These are phyloP conservation scores for Diachasma alloeum DNA, from an alignment of 1,140 invertebrate species.

Conservation along the genomic window DNA sequence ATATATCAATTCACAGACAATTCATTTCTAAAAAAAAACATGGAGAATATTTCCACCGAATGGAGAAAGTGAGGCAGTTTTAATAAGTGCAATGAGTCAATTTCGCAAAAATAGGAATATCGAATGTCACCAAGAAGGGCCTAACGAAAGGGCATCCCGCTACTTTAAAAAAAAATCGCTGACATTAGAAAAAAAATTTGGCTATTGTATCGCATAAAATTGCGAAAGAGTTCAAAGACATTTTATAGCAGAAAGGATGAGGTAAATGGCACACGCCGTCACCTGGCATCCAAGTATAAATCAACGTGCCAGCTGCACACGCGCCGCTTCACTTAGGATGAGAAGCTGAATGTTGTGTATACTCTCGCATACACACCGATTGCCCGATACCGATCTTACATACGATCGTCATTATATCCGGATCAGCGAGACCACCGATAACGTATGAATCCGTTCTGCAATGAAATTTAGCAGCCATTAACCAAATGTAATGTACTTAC, in stretches of 20 bases:
- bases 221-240: not conserved
- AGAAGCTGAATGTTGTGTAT: conserved; percentile 19
- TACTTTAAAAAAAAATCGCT: not conserved
- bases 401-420: not conserved
- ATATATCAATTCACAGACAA: not conserved
- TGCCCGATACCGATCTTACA: not conserved
- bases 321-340: conserved; percentile 12
- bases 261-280: conserved; percentile 20
- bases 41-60: too few species aligned
- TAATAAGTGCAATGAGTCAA: too few species aligned
- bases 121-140: too few species aligned
- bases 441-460: conserved; percentile 3
- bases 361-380: not conserved
- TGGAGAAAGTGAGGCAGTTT: too few species aligned
- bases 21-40: not conserved
- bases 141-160: too few species aligned
- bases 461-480: not conserved
- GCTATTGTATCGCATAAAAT: not conserved
- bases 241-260: not conserved
- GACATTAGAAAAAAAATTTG: not conserved
- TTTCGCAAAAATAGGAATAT: too few species aligned
- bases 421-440: not conserved
- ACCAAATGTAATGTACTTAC: not conserved
- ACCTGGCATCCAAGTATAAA: conserved; percentile 34
- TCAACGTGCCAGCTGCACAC: conserved; percentile 36